Conservation (phyloP, 2,113 vertebrate genomes). For the Stictonetta naevosa region DNA sequence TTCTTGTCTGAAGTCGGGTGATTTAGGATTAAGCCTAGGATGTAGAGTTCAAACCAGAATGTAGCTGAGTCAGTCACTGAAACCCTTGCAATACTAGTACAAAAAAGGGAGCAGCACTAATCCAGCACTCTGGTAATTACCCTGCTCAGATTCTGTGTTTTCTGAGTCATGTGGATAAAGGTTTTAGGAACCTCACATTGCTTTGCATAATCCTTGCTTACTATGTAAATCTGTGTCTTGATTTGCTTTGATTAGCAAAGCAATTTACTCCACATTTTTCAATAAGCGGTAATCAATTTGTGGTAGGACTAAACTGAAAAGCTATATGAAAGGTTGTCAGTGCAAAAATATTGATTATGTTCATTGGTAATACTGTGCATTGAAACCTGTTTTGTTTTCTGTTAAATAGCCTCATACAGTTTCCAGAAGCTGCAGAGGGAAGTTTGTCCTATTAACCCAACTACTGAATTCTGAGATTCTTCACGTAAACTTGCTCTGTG, state of each 20-base stretch:
- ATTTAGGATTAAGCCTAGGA: conserved; percentile 38
- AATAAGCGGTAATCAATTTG: conserved; percentile 36
- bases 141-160: conserved; percentile 60
- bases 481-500: background rate
- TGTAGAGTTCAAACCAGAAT: conserved; percentile 2
- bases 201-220: conserved; percentile 62
- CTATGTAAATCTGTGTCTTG: conserved; percentile 13
- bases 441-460: background rate
- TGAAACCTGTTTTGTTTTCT: background rate
- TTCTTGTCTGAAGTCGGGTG: conserved; percentile 26
- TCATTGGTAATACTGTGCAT: background rate
- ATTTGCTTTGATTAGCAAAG: conserved; percentile 55
- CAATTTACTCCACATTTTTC: conserved; percentile 39
- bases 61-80: conserved; percentile 52
- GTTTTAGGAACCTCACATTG: conserved; percentile 33
- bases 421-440: background rate
- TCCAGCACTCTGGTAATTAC: conserved; percentile 57
- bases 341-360: background rate
- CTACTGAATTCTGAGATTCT: background rate
- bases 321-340: background rate
- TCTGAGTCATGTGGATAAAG: conserved; percentile 35
- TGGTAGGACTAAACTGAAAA: conserved; percentile 7
- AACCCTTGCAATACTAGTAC: conserved; percentile 37
- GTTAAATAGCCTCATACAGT: background rate
- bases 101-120: conserved; percentile 50